Evolutionary conservation across 1,140 invertebrate species (phyloP).

Genomic region (Camponotus floridanus): DNA sequence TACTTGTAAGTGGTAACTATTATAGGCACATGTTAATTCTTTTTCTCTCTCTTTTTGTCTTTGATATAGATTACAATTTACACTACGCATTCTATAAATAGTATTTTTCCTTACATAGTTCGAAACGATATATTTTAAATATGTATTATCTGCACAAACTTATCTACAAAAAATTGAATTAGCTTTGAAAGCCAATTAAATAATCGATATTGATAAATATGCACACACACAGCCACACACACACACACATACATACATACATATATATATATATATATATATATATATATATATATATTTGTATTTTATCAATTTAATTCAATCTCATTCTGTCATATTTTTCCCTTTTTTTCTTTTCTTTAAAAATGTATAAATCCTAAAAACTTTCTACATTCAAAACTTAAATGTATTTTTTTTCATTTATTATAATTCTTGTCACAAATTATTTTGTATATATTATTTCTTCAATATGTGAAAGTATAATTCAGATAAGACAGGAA

Average conservation of each 20-base stretch:
- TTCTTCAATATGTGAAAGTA: background rate
- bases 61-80: slow-evolving; percentile 39
- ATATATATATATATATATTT: background rate
- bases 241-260: slow-evolving; percentile 2
- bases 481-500: slow-evolving; percentile 4
- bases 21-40: slow-evolving; percentile 72
- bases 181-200: slow-evolving; percentile 19
- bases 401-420: background rate
- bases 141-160: slow-evolving; percentile 22
- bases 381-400: slow-evolving; percentile 15
- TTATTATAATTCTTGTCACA: background rate
- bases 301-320: background rate
- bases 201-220: slow-evolving; percentile 39
- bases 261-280: background rate
- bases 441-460: background rate
- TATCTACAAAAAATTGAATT: slow-evolving; percentile 33
- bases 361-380: slow-evolving; percentile 45
- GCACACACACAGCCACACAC: background rate
- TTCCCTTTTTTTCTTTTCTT: background rate
- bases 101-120: slow-evolving; percentile 3
- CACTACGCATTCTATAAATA: background rate
- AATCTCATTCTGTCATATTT: background rate
- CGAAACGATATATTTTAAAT: slow-evolving; percentile 15
- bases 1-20: slow-evolving; percentile 75
- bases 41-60: background rate